These are phyloP conservation scores for Pheosia gnoma DNA, from an alignment of 2,888 invertebrate species.

Conservation along the genomic window DNA sequence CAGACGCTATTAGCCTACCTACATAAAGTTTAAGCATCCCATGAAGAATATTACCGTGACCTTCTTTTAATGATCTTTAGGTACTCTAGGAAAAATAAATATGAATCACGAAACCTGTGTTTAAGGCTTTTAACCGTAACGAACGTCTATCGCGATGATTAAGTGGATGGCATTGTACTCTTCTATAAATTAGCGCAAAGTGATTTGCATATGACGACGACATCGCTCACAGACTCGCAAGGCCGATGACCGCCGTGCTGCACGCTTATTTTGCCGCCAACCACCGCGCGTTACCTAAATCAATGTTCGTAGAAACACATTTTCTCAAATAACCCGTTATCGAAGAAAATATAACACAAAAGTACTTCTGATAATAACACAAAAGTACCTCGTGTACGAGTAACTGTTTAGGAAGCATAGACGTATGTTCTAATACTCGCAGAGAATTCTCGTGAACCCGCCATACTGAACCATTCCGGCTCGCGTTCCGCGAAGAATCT, in stretches of 20 bases:
- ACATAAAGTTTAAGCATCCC: not conserved
- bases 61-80: constrained; percentile 2
- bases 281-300: constrained; percentile 46
- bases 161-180: constrained; percentile 45
- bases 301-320: constrained; percentile 45
- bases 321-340: constrained; percentile 38
- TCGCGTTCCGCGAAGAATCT: not conserved
- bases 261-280: constrained; percentile 50
- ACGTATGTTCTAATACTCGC: not conserved
- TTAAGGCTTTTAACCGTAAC: constrained; percentile 15
- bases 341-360: constrained; percentile 13
- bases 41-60: not conserved
- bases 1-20: not conserved
- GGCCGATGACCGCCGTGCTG: constrained; percentile 66
- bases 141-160: constrained; percentile 24
- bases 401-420: constrained; percentile 1
- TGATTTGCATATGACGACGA: constrained; percentile 65
- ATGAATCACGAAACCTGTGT: constrained; percentile 6
- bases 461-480: not conserved
- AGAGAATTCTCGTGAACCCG: not conserved
- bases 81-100: not conserved
- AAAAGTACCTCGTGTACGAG: constrained; percentile 7
- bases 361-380: constrained; percentile 6
- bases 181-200: constrained; percentile 59
- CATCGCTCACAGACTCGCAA: constrained; percentile 55